phyloP scores from a whole-genome alignment of 2,113 vertebrate species.

The Sceloporus tristichus region DNA sequence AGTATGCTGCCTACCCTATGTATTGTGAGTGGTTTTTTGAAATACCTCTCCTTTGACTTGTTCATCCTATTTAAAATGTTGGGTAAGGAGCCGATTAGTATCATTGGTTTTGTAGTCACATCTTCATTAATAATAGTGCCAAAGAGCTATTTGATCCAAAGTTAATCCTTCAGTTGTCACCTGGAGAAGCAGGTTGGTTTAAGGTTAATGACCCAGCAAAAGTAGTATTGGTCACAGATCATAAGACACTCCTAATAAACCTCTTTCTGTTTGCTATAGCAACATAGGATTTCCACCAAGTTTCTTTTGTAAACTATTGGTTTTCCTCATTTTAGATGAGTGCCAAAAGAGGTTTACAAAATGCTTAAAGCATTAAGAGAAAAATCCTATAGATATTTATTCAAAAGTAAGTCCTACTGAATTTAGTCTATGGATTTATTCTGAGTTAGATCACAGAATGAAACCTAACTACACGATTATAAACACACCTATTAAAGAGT shows the following conservation, averaged over 20 bases:
- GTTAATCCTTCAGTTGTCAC: not conserved
- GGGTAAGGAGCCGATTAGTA: not conserved
- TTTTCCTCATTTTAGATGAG: not conserved
- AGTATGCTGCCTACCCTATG: not conserved
- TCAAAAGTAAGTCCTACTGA: not conserved
- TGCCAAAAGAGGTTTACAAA: not conserved
- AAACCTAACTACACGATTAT: not conserved
- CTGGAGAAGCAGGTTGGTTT: not conserved
- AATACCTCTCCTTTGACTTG: not conserved
- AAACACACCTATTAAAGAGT: not conserved
- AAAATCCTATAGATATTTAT: not conserved
- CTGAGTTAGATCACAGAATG: not conserved
- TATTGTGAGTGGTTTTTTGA: too few relatives aligned
- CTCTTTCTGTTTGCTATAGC: not conserved
- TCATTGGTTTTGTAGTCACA: not conserved
- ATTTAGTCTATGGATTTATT: not conserved
- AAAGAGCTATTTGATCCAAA: not conserved
- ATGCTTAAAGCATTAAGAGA: not conserved
- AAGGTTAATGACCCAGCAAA: fast-evolving
- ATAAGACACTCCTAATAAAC: not conserved
- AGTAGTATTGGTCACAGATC: not conserved
- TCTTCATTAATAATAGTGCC: not conserved
- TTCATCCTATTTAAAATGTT: not conserved
- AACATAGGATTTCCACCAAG: not conserved
- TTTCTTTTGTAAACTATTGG: not conserved